Evolutionary conservation across 1,140 invertebrate genomes (phyloP), one percentile per base, ranked within the genome.

Genomic region (Octopus sinensis): DNA sequence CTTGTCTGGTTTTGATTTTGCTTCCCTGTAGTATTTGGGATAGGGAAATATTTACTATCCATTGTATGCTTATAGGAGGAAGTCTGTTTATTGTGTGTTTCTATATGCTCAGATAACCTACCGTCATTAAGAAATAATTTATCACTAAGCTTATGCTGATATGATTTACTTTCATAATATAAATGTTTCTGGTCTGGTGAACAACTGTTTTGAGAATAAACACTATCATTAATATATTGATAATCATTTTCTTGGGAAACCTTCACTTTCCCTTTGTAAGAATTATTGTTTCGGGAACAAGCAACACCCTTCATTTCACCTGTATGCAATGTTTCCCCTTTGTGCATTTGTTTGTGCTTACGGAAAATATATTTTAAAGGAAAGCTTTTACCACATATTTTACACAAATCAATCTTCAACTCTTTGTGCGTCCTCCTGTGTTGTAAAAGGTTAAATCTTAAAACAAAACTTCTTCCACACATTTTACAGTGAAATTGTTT

Each of bases 131-230:
- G 97, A 92, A 99, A 99, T 84, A 79, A 93, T 91, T 99, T 99
- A 89, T 97, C 96, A 90, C 97, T 99, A 84, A 98, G 97, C 86
- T 96, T 94, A 91, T 97, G 99, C 90, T 97, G 95, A 88, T 98
- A 97, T 0, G 97, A 97, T 88, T 98, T 97, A 90, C 30, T 43
- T 43, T 43, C 30, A 43, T 43, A 43, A 43, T 43, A 43, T 43
- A 43, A 43, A 43, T 43, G 30, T 43, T 43, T 43, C 30, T 43
- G 30, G 30, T 43, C 30, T 43, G 30, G 3, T 43, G 30, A 43
- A 43, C 30, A 43, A 43, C 30, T 43, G 30, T 43, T 43, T 3
- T 43, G 30, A 43, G 30, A 43, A 43, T 43, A 43, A 43, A 43
- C 30, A 43, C 3, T 43, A 81, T 94, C 95, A 90, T 96, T 96